Evolutionary conservation across 1,140 invertebrate species (phyloP).

Genomic region (Bilobella aurantiaca): DNA sequence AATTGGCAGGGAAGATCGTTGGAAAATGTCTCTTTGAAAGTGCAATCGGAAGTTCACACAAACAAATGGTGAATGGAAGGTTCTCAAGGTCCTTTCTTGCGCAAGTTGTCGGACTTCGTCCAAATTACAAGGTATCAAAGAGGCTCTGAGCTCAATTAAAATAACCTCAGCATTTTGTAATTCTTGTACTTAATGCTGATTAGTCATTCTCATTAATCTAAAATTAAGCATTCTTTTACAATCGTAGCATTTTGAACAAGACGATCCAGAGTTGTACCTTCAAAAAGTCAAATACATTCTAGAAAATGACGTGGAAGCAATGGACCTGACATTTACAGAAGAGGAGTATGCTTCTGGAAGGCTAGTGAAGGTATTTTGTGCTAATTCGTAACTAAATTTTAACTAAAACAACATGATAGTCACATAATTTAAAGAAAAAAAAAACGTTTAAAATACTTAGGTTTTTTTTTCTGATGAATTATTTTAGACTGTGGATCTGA

Average conservation of each 20-base stretch:
- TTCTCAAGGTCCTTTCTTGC: slow-evolving; percentile 85
- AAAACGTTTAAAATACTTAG: too few species aligned
- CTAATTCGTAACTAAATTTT: too few species aligned
- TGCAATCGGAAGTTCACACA: slow-evolving; percentile 71
- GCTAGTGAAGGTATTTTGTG: slow-evolving; percentile 48
- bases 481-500: slow-evolving; percentile 50
- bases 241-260: slow-evolving; percentile 79
- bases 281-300: slow-evolving; percentile 87
- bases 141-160: too few species aligned
- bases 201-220: neutral
- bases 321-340: slow-evolving; percentile 76
- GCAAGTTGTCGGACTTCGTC: slow-evolving; percentile 79
- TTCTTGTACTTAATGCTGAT: neutral
- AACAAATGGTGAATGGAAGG: slow-evolving; percentile 74
- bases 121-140: slow-evolving; percentile 83
- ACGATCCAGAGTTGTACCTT: slow-evolving; percentile 83
- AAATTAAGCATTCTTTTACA: neutral
- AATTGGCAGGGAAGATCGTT: slow-evolving; percentile 85
- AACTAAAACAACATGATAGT: too few species aligned
- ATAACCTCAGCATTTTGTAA: neutral
- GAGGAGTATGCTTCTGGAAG: slow-evolving; percentile 75
- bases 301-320: slow-evolving; percentile 73
- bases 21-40: slow-evolving; percentile 88
- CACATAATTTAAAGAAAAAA: too few species aligned
- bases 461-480: too few species aligned